Conservation (phyloP, 2,797 vertebrate species). For the Chelidonichthys spinosus region DNA sequence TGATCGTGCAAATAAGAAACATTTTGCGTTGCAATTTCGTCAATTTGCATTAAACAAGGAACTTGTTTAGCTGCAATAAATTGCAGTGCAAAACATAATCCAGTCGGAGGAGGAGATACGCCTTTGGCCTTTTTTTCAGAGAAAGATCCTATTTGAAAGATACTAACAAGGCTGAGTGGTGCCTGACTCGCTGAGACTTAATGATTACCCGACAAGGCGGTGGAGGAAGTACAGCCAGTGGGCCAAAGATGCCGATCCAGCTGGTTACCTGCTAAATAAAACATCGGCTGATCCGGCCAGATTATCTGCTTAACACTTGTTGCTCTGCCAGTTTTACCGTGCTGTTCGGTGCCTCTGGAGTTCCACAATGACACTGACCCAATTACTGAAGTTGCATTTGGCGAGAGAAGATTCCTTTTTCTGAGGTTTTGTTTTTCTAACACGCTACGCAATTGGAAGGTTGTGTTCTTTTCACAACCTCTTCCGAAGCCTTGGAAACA, state of each 20-base stretch:
- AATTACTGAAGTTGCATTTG: slow-evolving; percentile 18
- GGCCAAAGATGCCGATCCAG: slow-evolving; percentile 45
- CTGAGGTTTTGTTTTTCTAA: slow-evolving; percentile 8
- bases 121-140: slow-evolving; percentile 1
- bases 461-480: neutral
- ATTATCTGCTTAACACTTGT: slow-evolving; percentile 34
- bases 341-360: neutral
- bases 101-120: neutral
- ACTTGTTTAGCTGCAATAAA: neutral
- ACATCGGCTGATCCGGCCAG: slow-evolving; percentile 43
- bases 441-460: neutral
- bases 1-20: neutral
- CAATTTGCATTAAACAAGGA: neutral
- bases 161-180: slow-evolving; percentile 1
- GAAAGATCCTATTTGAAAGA: slow-evolving; percentile 13
- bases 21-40: neutral
- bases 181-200: slow-evolving; percentile 17
- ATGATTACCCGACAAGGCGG: slow-evolving; percentile 38
- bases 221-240: slow-evolving; percentile 31
- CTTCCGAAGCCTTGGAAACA: neutral
- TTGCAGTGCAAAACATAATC: neutral
- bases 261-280: slow-evolving; percentile 56
- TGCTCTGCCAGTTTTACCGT: slow-evolving; percentile 8
- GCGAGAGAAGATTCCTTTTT: neutral
- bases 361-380: slow-evolving; percentile 16